Evolutionary conservation across 2,888 invertebrate species (phyloP), one percentile per base, ranked within the genome.

Genomic region (Epistrophella euchroma): DNA sequence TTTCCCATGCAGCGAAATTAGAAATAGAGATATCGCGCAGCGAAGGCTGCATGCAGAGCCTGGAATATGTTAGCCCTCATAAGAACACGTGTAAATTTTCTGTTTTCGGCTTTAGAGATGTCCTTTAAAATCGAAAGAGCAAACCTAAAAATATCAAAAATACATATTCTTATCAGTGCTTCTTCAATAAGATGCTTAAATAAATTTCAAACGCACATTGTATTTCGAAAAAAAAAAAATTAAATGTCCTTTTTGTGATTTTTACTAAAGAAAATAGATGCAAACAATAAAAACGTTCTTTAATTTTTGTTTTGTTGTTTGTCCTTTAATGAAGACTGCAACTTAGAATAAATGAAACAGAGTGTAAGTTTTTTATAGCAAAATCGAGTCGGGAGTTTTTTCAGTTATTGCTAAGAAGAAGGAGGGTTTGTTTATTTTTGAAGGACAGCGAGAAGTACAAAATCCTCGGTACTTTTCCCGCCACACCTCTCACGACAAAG

Each of bases 91-190:
- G n/a, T n/a, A n/a, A n/a, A n/a, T n/a, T n/a, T n/a, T n/a, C n/a
- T n/a, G n/a, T n/a, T n/a, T n/a, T n/a, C n/a, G n/a, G n/a, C n/a
- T n/a, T n/a, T 11, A 66, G 55, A n/a, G 72, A 72, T 68, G 60
- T 68, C 70, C 78, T 68, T 35, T 25, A 64, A 50, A 22, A 15
- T 10, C 17, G 50, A 50, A 25, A 13, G 13, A 22, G 6, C 22
- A 50, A 15, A 50, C 22, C 15, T 22, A 22, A 22, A 1, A 50
- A 19, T 40, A 32, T 64, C 28, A 11, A 50, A 74, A 71, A 58
- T 72, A 72, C 50, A 75, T 66, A 64, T 83, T 83, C 47, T 74
- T 71, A 79, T 58, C 66, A 79, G 55, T 58, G 56, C 47, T 19
- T 43, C 11, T 2, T 22, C 9, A 32, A 28, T 17, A n/a, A 43